Base-by-base conservation (phyloP, 2,888 invertebrate genomes). In the Trichogramma dendrolimi region DNA sequence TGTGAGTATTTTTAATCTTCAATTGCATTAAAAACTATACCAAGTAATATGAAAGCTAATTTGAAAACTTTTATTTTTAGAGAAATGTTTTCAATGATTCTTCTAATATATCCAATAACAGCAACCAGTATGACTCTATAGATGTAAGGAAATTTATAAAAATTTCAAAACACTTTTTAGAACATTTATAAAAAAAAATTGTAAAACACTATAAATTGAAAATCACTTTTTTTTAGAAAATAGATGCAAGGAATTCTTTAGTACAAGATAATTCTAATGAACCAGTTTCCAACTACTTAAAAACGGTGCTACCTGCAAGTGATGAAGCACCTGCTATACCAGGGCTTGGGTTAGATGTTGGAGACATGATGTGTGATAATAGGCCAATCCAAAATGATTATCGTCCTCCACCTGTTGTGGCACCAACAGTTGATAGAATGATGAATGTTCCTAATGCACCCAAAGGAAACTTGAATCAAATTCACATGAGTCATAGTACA, bases 211-310 rank as follows among this genome's bases (percentile, higher is more conserved):
- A 6, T 48, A n/a, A 48, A 14, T 2, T 5, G 27, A 5, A n/a
- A 48, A 48, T 4, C 27, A 14, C 5, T 2, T n/a, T 6, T 48
- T 48, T 7, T 6, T 14, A 48, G 4, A 14, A 14, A 6, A 48
- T 5, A 48, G 8, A 14, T n/a, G 4, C 6, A 11, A 14, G 4
- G 11, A 6, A 14, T 11, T 38, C 39, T 42, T 14, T 55, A 40
- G 46, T 59, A 54, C 48, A 6, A n/a, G 6, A 5, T 4, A 80
- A 65, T 53, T 62, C 56, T 61, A 64, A 66, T 11, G 66, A 64
- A 54, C 60, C 62, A 67, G 71, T 85, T 67, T 81, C 83, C 57
- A 84, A 82, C 68, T 85, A 85, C 58, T 71, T 86, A 64, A 85
- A 86, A 72, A 84, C 80, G 1, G 79, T 85, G 6, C 80, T 83